Percentiles rank a stretch among this genome's conserved stretches.
Evolutionary conservation across 2,797 vertebrate species (phyloP).

Genomic region (Dendrocincla tyrannina): DNA sequence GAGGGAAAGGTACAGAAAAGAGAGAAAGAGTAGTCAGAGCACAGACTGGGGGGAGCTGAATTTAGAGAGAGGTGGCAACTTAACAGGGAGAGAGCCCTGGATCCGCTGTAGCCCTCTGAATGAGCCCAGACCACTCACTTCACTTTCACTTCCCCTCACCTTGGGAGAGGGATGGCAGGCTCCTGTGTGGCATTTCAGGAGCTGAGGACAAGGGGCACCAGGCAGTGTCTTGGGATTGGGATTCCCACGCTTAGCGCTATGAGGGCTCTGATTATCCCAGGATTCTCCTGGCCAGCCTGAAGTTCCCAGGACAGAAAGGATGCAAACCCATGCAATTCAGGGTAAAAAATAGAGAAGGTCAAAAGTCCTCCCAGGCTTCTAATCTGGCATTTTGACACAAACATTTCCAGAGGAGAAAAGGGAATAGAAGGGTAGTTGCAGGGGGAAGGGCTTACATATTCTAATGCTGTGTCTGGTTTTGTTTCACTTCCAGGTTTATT

Average conservation of each 20-base stretch:
- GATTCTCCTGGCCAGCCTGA: background rate
- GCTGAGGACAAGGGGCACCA: background rate
- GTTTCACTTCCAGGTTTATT: conserved; percentile 78
- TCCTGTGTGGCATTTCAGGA: background rate
- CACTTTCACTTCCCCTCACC: background rate
- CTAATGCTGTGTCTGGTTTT: background rate
- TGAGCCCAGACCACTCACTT: background rate
- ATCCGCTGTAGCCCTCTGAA: background rate
- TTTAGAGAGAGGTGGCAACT: background rate
- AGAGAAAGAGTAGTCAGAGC: background rate
- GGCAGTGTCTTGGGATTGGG: background rate
- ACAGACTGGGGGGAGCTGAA: background rate
- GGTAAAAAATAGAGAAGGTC: background rate
- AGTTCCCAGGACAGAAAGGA: background rate
- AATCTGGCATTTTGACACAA: background rate
- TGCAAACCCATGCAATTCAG: background rate
- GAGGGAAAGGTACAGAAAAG: background rate
- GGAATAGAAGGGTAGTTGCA: background rate
- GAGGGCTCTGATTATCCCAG: background rate
- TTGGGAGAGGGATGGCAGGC: rapidly evolving
- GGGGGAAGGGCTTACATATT: background rate
- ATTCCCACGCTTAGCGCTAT: background rate
- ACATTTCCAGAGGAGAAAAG: background rate
- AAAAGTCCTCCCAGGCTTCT: background rate
- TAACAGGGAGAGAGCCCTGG: background rate